These are phyloP conservation scores for Leptatherina wallacei DNA, from an alignment of 2,797 vertebrate genomes.

Conservation along the genomic window DNA sequence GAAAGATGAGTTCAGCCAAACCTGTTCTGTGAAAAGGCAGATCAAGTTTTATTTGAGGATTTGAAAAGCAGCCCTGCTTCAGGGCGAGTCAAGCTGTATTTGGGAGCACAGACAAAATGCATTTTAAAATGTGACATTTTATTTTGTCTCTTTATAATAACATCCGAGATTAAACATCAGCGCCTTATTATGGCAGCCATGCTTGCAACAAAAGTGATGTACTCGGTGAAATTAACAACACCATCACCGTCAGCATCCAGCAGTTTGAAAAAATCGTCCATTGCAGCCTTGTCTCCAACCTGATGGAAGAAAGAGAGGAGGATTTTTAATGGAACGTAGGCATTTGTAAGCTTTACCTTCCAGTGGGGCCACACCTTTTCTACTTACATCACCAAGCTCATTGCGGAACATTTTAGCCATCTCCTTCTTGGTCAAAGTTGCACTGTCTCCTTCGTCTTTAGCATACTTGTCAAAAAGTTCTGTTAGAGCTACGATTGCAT, in stretches of 20 bases:
- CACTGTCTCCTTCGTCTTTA: conserved; percentile 35
- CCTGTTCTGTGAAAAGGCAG: not conserved
- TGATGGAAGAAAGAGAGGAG: conserved; percentile 4
- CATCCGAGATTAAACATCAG: not conserved
- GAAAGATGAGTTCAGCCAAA: not conserved
- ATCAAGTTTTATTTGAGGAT: not conserved
- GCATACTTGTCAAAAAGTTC: conserved; percentile 52
- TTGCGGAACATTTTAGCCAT: conserved; percentile 10
- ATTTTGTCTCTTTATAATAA: not conserved
- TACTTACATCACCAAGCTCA: conserved; percentile 37
- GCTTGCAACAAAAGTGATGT: conserved; percentile 17
- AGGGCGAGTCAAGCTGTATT: not conserved
- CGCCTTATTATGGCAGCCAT: not conserved
- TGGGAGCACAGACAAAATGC: not conserved
- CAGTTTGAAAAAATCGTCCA: conserved; percentile 28
- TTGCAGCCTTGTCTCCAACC: fast-evolving
- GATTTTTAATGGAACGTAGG: not conserved
- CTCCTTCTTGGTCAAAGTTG: conserved; percentile 49
- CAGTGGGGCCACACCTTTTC: not conserved
- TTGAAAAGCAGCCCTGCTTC: not conserved
- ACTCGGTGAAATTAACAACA: conserved; percentile 62
- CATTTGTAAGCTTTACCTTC: not conserved
- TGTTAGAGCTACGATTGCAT: fast-evolving
- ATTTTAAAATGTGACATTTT: not conserved
- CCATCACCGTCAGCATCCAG: conserved; percentile 52